Percentiles rank a stretch among this genome's conserved stretches.
These are phyloP conservation scores for Calameuta pallipes DNA, from an alignment of 2,888 invertebrate species.

Conservation along the genomic window DNA sequence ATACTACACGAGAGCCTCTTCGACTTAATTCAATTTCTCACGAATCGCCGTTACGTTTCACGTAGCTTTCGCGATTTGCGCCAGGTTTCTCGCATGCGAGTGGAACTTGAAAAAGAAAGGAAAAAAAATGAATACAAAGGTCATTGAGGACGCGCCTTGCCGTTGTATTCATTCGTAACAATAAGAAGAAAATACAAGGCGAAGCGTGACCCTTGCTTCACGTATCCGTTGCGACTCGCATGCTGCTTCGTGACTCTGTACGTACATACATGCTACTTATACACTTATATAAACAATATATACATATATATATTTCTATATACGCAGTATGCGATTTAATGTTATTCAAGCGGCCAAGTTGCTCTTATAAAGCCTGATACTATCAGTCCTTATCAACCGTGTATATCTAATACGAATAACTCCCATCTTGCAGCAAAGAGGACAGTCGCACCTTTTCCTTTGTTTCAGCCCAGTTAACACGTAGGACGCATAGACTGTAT, in stretches of 20 bases:
- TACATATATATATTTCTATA: too few species aligned
- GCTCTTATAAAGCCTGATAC: constrained; percentile 42
- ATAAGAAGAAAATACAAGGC: constrained; percentile 27
- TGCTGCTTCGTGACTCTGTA: constrained; percentile 27
- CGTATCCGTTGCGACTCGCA: constrained; percentile 7
- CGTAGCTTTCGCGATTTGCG: too few species aligned
- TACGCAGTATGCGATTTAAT: constrained; percentile 27
- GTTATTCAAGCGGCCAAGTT: constrained; percentile 44
- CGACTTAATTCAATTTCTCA: too few species aligned
- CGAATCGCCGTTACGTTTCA: too few species aligned
- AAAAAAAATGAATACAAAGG: too few species aligned
- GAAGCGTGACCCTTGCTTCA: constrained; percentile 21
- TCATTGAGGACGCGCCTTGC: too few species aligned
- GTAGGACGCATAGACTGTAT: not conserved
- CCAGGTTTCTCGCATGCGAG: too few species aligned
- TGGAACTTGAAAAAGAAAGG: too few species aligned
- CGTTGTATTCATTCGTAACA: too few species aligned
- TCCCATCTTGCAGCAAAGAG: not conserved
- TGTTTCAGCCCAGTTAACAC: not conserved
- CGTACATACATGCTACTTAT: constrained; percentile 12
- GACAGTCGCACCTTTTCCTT: not conserved
- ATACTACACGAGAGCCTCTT: too few species aligned
- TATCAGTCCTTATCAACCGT: constrained; percentile 48
- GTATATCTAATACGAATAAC: constrained; percentile 51
- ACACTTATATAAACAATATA: too few species aligned